Conservation (phyloP, 2,113 vertebrate genomes). For the Dipodomys ordii region DNA sequence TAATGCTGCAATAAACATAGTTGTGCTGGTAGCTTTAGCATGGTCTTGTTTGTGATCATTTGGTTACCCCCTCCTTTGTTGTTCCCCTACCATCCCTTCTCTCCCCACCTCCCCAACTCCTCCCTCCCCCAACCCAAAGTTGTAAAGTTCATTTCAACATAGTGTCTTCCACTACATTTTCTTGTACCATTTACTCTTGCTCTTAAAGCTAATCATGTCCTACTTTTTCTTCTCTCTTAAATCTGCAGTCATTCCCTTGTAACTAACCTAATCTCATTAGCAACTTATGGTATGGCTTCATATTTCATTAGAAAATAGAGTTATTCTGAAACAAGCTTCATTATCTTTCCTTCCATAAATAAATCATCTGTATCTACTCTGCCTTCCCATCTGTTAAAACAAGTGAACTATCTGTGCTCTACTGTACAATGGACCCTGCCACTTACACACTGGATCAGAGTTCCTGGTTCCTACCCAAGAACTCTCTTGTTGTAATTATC, state of each 20-base stretch:
- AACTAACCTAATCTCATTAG: not conserved
- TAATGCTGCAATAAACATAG: no score
- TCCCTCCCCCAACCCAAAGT: no score
- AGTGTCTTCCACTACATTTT: not conserved
- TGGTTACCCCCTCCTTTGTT: no score
- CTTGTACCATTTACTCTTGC: no score
- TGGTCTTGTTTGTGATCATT: no score
- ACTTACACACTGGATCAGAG: not conserved
- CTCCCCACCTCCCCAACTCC: no score
- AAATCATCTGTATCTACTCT: not conserved
- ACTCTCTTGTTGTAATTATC: conserved; percentile 2
- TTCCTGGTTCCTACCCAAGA: not conserved
- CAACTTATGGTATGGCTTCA: not conserved
- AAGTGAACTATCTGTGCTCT: not conserved
- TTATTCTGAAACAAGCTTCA: not conserved
- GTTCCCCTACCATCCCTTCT: no score
- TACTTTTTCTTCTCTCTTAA: not conserved
- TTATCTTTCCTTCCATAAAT: not conserved
- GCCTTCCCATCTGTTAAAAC: not conserved
- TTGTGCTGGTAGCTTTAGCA: no score
- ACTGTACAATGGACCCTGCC: not conserved
- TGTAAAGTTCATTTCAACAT: no score
- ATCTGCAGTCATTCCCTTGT: not conserved
- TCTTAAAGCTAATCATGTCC: not conserved
- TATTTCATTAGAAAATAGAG: conserved; percentile 37